Percentiles rank a stretch among this genome's conserved stretches.
Conservation (phyloP, 2,888 invertebrate species). For the Coenonympha arcania region DNA sequence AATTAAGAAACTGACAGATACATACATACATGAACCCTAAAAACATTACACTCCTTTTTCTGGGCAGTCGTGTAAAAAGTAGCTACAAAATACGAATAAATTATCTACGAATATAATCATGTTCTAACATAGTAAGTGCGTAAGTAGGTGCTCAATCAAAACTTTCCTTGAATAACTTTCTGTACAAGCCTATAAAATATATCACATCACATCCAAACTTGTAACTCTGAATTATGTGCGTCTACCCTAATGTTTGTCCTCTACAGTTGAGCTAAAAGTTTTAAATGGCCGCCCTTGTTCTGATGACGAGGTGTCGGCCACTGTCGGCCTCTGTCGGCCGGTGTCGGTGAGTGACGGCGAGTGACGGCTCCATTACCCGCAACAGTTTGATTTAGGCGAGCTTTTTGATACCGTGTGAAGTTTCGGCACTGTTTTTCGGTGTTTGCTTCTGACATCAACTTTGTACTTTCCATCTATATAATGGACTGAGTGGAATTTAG, state of each 20-base stretch:
- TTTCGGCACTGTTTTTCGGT: conserved; percentile 24
- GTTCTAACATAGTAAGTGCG: too few species aligned
- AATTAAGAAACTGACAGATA: too few species aligned
- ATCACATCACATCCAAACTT: conserved; percentile 5
- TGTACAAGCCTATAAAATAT: background rate
- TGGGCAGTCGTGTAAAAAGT: too few species aligned
- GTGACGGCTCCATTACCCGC: conserved; percentile 52
- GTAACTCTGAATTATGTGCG: conserved; percentile 10
- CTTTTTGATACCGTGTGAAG: conserved; percentile 30
- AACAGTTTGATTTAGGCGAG: conserved; percentile 35
- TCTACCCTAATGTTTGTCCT: conserved; percentile 19
- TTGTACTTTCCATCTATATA: conserved; percentile 11
- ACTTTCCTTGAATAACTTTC: background rate
- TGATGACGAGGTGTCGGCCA: conserved; percentile 47
- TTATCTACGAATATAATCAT: too few species aligned
- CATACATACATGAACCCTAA: too few species aligned
- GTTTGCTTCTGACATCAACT: conserved; percentile 18
- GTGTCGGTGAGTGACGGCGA: conserved; percentile 46
- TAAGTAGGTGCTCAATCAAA: background rate
- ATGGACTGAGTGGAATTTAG: background rate
- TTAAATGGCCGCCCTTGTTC: conserved; percentile 51
- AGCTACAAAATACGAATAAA: too few species aligned
- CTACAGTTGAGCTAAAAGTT: conserved; percentile 38
- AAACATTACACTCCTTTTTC: too few species aligned
- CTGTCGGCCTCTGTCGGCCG: conserved; percentile 53